phyloP scores from a whole-genome alignment of 2,888 invertebrate genomes.

The Trisateles emortualis region DNA sequence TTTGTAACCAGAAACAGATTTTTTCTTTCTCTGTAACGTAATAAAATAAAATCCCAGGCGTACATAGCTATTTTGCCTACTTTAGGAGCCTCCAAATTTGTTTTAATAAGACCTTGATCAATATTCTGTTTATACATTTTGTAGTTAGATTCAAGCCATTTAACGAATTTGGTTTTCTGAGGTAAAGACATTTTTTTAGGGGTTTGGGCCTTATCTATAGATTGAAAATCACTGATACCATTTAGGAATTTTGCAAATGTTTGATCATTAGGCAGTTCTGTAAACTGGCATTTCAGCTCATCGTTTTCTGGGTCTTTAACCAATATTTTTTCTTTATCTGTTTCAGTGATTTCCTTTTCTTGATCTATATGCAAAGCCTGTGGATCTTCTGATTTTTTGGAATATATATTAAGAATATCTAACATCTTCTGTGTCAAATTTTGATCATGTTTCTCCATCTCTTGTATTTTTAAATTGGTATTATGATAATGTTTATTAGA shows the following conservation, averaged over 20 bases:
- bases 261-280: not conserved
- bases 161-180: conserved; percentile 58
- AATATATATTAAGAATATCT: conserved; percentile 17
- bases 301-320: not conserved
- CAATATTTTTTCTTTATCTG: not conserved
- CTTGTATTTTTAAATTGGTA: conserved; percentile 65
- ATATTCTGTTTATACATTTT: conserved; percentile 66
- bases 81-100: conserved; percentile 63
- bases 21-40: conserved; percentile 69
- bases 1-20: conserved; percentile 72
- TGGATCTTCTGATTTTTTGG: not conserved
- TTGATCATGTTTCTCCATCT: conserved; percentile 72
- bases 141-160: conserved; percentile 74
- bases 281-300: not conserved
- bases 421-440: conserved; percentile 61
- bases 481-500: conserved; percentile 59
- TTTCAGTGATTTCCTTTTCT: not conserved
- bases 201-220: conserved; percentile 24
- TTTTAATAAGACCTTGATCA: conserved; percentile 55
- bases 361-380: too few species aligned
- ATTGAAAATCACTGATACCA: not conserved
- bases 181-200: not conserved
- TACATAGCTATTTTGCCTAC: conserved; percentile 66
- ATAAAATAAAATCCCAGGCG: conserved; percentile 74
- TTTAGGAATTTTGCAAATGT: conserved; percentile 4